These are phyloP conservation scores for Drosophila birchii DNA, from an alignment of 2,888 invertebrate genomes.

Conservation along the genomic window DNA sequence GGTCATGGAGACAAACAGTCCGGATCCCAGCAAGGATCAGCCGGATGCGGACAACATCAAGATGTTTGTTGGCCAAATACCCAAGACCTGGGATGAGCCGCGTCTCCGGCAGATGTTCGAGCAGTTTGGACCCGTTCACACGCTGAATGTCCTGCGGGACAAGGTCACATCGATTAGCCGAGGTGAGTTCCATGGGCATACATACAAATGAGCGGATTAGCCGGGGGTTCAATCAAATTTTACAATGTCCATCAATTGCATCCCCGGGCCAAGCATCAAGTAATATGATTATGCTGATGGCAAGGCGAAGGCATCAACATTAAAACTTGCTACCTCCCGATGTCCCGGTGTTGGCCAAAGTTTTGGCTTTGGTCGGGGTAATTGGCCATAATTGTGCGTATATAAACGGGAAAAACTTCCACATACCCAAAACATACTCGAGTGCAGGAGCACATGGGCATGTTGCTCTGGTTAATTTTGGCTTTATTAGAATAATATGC, in stretches of 20 bases:
- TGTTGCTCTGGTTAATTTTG: slow-evolving; percentile 57
- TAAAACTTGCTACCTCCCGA: slow-evolving; percentile 47
- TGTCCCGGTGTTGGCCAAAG: slow-evolving; percentile 46
- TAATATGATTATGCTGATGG: slow-evolving; percentile 73
- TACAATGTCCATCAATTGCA: slow-evolving; percentile 69
- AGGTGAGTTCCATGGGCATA: slow-evolving; percentile 88
- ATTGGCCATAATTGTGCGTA: slow-evolving; percentile 76
- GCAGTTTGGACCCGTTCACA: slow-evolving; percentile 97
- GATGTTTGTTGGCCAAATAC: slow-evolving; percentile 99
- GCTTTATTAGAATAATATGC: slow-evolving; percentile 77
- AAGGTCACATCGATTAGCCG: slow-evolving; percentile 98
- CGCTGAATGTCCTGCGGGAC: slow-evolving; percentile 98
- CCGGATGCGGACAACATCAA: slow-evolving; percentile 99
- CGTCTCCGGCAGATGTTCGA: slow-evolving; percentile 97
- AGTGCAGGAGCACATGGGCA: slow-evolving; percentile 22
- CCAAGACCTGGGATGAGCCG: slow-evolving; percentile 97
- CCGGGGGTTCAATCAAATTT: slow-evolving; percentile 64
- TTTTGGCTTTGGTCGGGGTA: slow-evolving; percentile 56
- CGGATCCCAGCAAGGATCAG: slow-evolving; percentile 87
- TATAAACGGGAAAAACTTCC: slow-evolving; percentile 53
- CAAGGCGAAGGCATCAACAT: slow-evolving; percentile 58
- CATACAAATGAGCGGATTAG: slow-evolving; percentile 72
- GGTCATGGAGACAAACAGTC: slow-evolving; percentile 52
- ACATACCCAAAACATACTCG: slow-evolving; percentile 14
- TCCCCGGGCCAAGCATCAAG: slow-evolving; percentile 51